Base-by-base conservation (phyloP, 1,140 invertebrate genomes). In the Phymastichus coffea region DNA sequence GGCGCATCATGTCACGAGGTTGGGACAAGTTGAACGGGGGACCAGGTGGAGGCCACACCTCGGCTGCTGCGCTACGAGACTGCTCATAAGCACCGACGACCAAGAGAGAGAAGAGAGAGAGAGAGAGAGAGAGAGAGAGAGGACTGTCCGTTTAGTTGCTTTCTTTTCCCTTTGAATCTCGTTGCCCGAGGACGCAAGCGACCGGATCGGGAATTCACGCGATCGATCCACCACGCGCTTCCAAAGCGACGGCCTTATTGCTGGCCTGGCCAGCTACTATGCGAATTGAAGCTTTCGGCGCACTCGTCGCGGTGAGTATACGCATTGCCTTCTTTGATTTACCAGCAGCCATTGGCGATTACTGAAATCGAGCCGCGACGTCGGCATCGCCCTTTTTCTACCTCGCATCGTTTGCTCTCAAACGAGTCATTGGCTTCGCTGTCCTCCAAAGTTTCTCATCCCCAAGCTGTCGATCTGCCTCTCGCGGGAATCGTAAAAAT, bases 251-350 rank as follows among this genome's bases (percentile, higher is more conserved):
- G 76, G 76, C 78, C 76, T 78, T 69, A 57, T 66, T 66, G 76
- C 77, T 79, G 78, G 77, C 76, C 75, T 71, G 78, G 77, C 77
- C 77, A 80, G 77, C 78, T 80, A 80, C 77, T 79, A 80, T 80
- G 78, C 77, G 74, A 80, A 80, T 80, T 79, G 77, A 73, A 77
- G 78, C 72, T 78, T 73, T 76, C 72, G 69, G 71, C 66, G 68
- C 70, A 74, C 70, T 78, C 68, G 72, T 78, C 74, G 78, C 77
- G 78, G 78, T 80, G 69, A 77, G 74, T 67, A 57, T 47, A 3
- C 43, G n/a, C n/a, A 30, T 30, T 4, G 6, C 9, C 12, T 20
- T n/a, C 17, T 37, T 17, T 23, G 37, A n/a, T 22, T 1, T 20
- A 20, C 3, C 15, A 6, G 2, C 3, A 23, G 26, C 26, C 15